These are phyloP conservation scores for Allobates femoralis DNA, from an alignment of 2,797 vertebrate genomes.

Conservation along the genomic window DNA sequence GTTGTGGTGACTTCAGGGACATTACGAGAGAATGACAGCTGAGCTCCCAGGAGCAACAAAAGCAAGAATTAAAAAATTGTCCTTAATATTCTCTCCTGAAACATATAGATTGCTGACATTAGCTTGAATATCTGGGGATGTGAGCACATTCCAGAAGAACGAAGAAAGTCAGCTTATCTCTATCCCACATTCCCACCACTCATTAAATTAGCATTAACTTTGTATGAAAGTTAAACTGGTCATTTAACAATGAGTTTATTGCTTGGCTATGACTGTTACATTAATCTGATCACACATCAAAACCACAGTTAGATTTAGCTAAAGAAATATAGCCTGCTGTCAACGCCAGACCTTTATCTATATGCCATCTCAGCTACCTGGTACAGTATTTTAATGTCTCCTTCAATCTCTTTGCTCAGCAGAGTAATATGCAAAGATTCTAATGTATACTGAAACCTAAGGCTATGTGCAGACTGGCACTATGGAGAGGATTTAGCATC, in stretches of 20 bases:
- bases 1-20: slow-evolving; percentile 3
- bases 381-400: neutral
- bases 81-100: neutral
- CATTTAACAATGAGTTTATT: slow-evolving; percentile 27
- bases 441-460: neutral
- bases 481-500: too few species aligned
- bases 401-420: neutral
- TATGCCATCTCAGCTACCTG: neutral
- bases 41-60: neutral
- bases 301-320: neutral
- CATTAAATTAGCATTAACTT: slow-evolving; percentile 37
- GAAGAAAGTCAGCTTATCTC: neutral
- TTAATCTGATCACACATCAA: neutral
- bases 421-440: neutral
- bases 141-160: neutral
- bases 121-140: neutral
- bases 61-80: neutral
- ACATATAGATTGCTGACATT: neutral
- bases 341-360: neutral
- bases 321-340: neutral
- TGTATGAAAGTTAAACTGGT: slow-evolving; percentile 37
- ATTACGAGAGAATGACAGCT: neutral
- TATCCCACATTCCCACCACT: slow-evolving; percentile 16
- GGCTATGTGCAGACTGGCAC: too few species aligned
- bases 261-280: slow-evolving; percentile 22